Conservation (phyloP, 2,888 invertebrate genomes). For the Agonum fuliginosum region DNA sequence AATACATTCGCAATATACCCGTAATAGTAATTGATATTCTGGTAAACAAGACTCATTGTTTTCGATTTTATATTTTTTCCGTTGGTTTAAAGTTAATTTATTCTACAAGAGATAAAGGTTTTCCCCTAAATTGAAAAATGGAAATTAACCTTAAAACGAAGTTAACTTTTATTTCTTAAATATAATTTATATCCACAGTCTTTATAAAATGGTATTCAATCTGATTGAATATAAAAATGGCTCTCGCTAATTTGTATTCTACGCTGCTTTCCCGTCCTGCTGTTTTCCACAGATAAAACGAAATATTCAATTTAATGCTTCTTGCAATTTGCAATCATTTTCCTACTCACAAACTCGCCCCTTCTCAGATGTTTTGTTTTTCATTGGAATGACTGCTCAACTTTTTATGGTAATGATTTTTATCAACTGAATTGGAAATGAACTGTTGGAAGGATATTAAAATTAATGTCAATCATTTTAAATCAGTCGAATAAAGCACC, state of each 20-base stretch:
- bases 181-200: constrained; percentile 52
- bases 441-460: too few species aligned
- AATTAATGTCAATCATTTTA: too few species aligned
- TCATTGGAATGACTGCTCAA: neutral
- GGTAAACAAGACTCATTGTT: neutral
- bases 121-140: constrained; percentile 55
- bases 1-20: too few species aligned
- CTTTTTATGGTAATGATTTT: too few species aligned
- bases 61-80: neutral
- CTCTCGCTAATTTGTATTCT: constrained; percentile 57
- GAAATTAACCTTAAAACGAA: constrained; percentile 55
- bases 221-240: constrained; percentile 57
- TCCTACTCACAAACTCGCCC: neutral
- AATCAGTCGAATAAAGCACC: too few species aligned
- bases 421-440: neutral
- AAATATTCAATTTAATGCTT: constrained; percentile 51
- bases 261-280: constrained; percentile 38
- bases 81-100: neutral
- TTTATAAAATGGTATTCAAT: constrained; percentile 47
- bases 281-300: constrained; percentile 54
- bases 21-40: too few species aligned
- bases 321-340: constrained; percentile 25
- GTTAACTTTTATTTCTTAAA: constrained; percentile 56
- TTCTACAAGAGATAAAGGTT: constrained; percentile 13
- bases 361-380: neutral